Conservation (phyloP, 1,140 invertebrate genomes). For the Anadara kagoshimensis region DNA sequence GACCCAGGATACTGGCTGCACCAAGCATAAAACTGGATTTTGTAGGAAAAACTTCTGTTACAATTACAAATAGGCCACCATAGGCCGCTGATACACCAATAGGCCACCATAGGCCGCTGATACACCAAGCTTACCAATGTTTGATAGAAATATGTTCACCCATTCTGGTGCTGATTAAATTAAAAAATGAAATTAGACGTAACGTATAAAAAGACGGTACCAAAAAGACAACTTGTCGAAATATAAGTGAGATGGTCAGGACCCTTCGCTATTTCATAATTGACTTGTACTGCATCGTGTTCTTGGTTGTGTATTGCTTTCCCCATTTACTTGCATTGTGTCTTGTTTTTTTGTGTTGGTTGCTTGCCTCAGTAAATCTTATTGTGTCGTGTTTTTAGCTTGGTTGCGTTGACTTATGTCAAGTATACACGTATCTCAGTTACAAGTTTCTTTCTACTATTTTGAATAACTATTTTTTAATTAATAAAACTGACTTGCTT, state of each 20-base stretch:
- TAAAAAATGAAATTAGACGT: no score
- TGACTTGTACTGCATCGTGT: no score
- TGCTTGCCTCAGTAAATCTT: background rate
- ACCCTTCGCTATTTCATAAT: no score
- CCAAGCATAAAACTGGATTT: no score
- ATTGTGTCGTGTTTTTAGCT: background rate
- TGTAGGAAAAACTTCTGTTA: no score
- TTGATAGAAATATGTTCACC: slow-evolving; percentile 21
- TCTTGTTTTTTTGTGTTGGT: no score
- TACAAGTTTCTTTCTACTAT: background rate
- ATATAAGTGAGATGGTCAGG: background rate
- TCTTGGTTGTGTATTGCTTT: no score
- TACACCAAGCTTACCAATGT: slow-evolving; percentile 29
- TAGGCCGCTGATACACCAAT: slow-evolving; percentile 24
- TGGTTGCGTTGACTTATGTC: background rate
- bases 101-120: no score
- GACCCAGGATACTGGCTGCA: no score
- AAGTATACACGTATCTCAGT: background rate
- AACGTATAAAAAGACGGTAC: background rate
- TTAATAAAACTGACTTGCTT: background rate
- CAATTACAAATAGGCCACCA: no score
- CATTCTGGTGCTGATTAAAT: slow-evolving; percentile 11
- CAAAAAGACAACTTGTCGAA: no score
- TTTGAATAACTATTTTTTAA: background rate
- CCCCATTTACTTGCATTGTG: no score